Percentiles rank a stretch among this genome's conserved stretches.
Evolutionary conservation across 2,797 vertebrate genomes (phyloP).

Genomic region (Erithacus rubecula): DNA sequence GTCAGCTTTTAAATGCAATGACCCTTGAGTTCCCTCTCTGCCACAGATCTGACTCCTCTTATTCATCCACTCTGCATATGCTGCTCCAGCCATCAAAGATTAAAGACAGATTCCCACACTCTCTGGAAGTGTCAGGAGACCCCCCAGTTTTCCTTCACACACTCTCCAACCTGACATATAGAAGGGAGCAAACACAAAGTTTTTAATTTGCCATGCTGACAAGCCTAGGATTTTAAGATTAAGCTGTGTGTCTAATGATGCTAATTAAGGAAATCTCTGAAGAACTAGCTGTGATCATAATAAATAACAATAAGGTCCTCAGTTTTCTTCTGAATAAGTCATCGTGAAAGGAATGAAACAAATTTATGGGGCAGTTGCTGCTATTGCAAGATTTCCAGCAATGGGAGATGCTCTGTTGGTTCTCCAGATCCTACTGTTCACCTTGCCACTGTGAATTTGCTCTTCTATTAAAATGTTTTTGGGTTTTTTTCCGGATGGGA

Average conservation of each 20-base stretch:
- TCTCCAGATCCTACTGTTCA: neutral
- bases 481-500: neutral
- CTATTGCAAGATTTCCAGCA: neutral
- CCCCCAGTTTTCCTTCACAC: neutral
- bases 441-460: neutral
- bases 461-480: neutral
- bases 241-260: constrained; percentile 61
- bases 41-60: neutral
- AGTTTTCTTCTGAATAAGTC: constrained; percentile 1
- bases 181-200: neutral
- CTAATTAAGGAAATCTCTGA: constrained; percentile 62
- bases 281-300: constrained; percentile 42
- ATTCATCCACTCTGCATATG: neutral
- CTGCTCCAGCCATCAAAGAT: constrained; percentile 40
- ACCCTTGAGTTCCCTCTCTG: neutral
- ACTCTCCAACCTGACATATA: neutral
- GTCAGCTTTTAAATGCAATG: constrained; percentile 2
- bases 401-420: neutral
- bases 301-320: constrained; percentile 53
- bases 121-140: constrained; percentile 30
- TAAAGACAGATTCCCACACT: constrained; percentile 46
- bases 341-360: neutral
- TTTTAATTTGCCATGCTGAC: constrained; percentile 56
- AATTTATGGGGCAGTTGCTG: neutral
- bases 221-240: constrained; percentile 63